These are phyloP conservation scores for Coreoperca whiteheadi DNA, from an alignment of 2,113 vertebrate species.

Conservation along the genomic window DNA sequence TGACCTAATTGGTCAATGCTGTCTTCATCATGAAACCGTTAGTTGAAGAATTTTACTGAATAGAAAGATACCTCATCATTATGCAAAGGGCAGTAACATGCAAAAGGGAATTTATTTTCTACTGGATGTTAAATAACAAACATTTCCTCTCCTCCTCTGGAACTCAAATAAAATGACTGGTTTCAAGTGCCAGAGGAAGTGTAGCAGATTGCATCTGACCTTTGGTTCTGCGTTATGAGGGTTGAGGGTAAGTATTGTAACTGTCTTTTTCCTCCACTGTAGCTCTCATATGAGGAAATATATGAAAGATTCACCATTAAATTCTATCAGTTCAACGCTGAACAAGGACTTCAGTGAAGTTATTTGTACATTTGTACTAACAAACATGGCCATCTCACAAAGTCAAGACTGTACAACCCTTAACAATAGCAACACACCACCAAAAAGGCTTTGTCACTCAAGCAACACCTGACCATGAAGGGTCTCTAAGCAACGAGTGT, in stretches of 20 bases:
- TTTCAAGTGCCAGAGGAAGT: slow-evolving; percentile 39
- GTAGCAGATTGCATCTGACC: slow-evolving; percentile 26
- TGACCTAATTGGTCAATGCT: not conserved
- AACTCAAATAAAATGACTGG: slow-evolving; percentile 10
- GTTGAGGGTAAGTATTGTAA: slow-evolving; percentile 27
- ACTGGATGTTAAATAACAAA: slow-evolving; percentile 7
- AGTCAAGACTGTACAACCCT: not conserved
- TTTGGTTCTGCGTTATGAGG: slow-evolving; percentile 16
- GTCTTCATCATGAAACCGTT: not conserved
- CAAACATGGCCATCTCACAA: slow-evolving; percentile 7
- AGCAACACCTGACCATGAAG: slow-evolving; percentile 57
- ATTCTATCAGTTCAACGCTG: slow-evolving; percentile 22
- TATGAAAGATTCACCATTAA: not conserved
- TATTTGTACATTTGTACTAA: slow-evolving; percentile 39
- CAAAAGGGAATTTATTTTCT: slow-evolving; percentile 2
- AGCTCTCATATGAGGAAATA: not conserved
- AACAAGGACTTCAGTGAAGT: not conserved
- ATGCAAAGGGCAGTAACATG: not conserved
- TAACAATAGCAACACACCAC: slow-evolving; percentile 49
- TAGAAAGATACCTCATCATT: too few species aligned
- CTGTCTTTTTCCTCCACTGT: not conserved
- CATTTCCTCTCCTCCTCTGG: slow-evolving; percentile 41
- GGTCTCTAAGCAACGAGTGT: slow-evolving; percentile 78
- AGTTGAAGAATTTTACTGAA: not conserved
- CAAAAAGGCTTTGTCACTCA: slow-evolving; percentile 51